phyloP scores from a whole-genome alignment of 2,888 invertebrate genomes.

The Thecocarcelia acutangulata region DNA sequence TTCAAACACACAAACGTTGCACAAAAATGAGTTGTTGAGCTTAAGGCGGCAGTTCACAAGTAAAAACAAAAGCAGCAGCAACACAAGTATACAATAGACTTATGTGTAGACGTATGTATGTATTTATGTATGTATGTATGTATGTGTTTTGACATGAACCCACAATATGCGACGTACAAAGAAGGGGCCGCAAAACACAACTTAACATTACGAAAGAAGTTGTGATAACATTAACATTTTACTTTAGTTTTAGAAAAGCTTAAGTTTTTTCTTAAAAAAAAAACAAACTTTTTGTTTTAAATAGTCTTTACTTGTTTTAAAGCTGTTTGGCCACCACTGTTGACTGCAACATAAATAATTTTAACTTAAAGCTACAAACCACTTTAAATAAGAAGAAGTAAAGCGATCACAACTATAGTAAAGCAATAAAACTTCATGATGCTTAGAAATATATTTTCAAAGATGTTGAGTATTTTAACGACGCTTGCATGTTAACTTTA shows the following conservation, averaged over 20 bases:
- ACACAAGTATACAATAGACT: constrained; percentile 18
- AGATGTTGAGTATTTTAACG: constrained; percentile 36
- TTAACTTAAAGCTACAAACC: constrained; percentile 56
- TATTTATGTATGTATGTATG: too few species aligned
- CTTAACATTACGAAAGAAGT: neutral
- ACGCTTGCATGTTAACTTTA: constrained; percentile 62
- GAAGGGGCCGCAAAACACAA: constrained; percentile 33
- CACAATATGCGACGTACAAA: constrained; percentile 21
- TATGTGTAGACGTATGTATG: too few species aligned
- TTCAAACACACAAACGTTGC: constrained; percentile 42
- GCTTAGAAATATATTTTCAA: constrained; percentile 20
- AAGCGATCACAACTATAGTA: constrained; percentile 20
- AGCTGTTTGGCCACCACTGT: constrained; percentile 37
- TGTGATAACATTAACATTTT: constrained; percentile 24
- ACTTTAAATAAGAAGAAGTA: constrained; percentile 25
- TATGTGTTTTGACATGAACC: too few species aligned
- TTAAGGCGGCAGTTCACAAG: constrained; percentile 52
- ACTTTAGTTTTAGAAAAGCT: constrained; percentile 6
- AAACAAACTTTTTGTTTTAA: neutral
- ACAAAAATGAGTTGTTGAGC: constrained; percentile 50
- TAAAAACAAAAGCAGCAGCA: constrained; percentile 27
- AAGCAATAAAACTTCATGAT: constrained; percentile 51
- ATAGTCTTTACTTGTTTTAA: too few species aligned
- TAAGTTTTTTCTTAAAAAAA: neutral
- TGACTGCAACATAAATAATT: constrained; percentile 55